Base-by-base conservation (phyloP, 37 sponge, comb jelly and placozoan genomes). In the Bolinopsis microptera region DNA sequence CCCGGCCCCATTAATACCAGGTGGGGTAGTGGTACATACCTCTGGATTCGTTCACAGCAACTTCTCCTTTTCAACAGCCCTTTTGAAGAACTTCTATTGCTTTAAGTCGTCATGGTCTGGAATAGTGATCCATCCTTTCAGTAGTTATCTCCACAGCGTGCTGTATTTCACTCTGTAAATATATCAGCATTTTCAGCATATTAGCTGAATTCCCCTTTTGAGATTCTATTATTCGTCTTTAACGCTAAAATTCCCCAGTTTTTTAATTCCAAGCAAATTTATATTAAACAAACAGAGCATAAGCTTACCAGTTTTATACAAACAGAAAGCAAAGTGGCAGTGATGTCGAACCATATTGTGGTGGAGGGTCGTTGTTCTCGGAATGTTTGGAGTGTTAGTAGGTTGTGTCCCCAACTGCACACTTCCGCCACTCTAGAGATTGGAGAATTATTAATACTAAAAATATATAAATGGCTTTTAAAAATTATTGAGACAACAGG, bases 331-430 rank as follows among this genome's bases (percentile, higher is more conserved):
- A 27, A 41, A 86, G 22, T 86, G 48, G 28, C 90, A 1, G 90
- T 48, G 21, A 86, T 27, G 61, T 86, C 90, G 30, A 86, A 86
- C 90, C 90, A 86, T n/a, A 86, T 26, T 3, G 41, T 0, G 1
- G 90, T 24, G 1, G 41, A 39, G 0, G 90, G 90, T 0, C 3
- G 41, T 2, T 39, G 36, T 27, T 86, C 90, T 38, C 36, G 22
- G 0, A 28, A 28, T 1, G 48, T 39, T 25, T 41, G 41, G 3
- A 86, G 90, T n/a, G 25, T 40, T 86, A 22, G 39, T 28, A 86
- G 16, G 90, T 48, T 34, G 22, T 86, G 90, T 1, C 90, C 90
- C 90, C 90, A 86, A 26, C 90, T 33, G 90, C 90, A 86, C 90
- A 86, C 30, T 86, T 86, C 22, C 18, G 21, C 90, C 90, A 86